Conservation (phyloP, 2,888 invertebrate species). For the Apamea crenata region DNA sequence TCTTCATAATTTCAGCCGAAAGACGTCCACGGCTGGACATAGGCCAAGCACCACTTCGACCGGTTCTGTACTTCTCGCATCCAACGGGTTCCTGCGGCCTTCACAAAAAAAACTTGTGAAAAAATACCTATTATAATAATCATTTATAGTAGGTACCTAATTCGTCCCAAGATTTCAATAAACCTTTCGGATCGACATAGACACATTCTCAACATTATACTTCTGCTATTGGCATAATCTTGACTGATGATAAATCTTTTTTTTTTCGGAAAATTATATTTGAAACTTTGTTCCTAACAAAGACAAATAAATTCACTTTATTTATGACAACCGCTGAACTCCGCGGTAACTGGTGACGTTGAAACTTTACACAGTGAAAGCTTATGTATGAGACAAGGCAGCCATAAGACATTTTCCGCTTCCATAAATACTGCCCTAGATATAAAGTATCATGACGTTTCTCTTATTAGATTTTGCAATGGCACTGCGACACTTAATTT, state of each 20-base stretch:
- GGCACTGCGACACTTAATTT: constrained; percentile 16
- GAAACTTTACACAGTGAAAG: constrained; percentile 31
- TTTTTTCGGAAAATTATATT: background rate
- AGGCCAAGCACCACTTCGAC: too few relatives aligned
- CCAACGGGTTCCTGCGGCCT: too few relatives aligned
- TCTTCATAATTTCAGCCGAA: too few relatives aligned
- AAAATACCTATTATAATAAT: background rate
- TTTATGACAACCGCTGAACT: background rate
- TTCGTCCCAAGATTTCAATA: background rate
- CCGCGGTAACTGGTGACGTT: constrained; percentile 16
- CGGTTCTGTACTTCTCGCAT: too few relatives aligned
- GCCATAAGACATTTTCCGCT: constrained; percentile 32
- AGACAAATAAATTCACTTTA: background rate
- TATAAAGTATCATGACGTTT: constrained; percentile 49
- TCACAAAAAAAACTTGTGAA: too few relatives aligned
- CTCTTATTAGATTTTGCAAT: constrained; percentile 33
- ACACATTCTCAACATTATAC: background rate
- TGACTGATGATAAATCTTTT: background rate
- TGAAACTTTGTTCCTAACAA: background rate
- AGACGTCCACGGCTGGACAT: too few relatives aligned
- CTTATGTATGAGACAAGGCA: constrained; percentile 23
- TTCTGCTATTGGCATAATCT: background rate
- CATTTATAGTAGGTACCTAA: background rate
- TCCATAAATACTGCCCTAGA: constrained; percentile 26
- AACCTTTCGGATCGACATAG: background rate